Conservation (phyloP, 2,888 invertebrate genomes). For the Epinotia ramella region DNA sequence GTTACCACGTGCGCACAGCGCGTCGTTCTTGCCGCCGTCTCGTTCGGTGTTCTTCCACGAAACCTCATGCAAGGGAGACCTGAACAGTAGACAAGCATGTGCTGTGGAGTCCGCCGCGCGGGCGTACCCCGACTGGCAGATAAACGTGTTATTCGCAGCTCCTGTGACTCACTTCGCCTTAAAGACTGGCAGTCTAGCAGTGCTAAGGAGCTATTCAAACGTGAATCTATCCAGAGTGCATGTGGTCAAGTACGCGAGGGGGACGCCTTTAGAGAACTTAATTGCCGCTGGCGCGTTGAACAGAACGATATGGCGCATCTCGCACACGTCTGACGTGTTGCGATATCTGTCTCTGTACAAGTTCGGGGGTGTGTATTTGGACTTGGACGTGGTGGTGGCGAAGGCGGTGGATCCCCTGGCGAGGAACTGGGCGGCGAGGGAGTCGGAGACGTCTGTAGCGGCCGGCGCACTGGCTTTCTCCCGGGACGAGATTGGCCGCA, state of each 20-base stretch:
- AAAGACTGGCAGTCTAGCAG: slow-evolving; percentile 55
- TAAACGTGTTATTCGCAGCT: slow-evolving; percentile 84
- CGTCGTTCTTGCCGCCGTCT: slow-evolving; percentile 59
- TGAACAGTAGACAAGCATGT: slow-evolving; percentile 87
- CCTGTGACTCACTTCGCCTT: slow-evolving; percentile 60
- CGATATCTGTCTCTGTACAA: slow-evolving; percentile 89
- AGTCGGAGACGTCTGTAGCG: slow-evolving; percentile 85
- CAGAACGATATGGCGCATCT: slow-evolving; percentile 82
- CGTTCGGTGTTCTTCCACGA: slow-evolving; percentile 88
- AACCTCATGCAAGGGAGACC: slow-evolving; percentile 84
- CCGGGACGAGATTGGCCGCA: slow-evolving; percentile 57
- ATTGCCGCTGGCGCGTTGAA: slow-evolving; percentile 77
- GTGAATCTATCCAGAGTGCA: slow-evolving; percentile 80
- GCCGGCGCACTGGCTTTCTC: slow-evolving; percentile 88
- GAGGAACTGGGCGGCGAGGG: slow-evolving; percentile 87
- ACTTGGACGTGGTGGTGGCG: slow-evolving; percentile 89
- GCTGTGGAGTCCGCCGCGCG: slow-evolving; percentile 88
- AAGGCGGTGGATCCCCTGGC: slow-evolving; percentile 83
- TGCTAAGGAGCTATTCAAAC: slow-evolving; percentile 76
- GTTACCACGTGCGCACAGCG: slow-evolving; percentile 53
- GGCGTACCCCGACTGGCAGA: slow-evolving; percentile 83
- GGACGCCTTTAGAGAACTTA: slow-evolving; percentile 85
- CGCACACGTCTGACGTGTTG: slow-evolving; percentile 88
- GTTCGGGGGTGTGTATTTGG: slow-evolving; percentile 91
- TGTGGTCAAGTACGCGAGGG: slow-evolving; percentile 78